Base-by-base conservation (phyloP, 2,888 invertebrate species). In the Aporophyla nigra region DNA sequence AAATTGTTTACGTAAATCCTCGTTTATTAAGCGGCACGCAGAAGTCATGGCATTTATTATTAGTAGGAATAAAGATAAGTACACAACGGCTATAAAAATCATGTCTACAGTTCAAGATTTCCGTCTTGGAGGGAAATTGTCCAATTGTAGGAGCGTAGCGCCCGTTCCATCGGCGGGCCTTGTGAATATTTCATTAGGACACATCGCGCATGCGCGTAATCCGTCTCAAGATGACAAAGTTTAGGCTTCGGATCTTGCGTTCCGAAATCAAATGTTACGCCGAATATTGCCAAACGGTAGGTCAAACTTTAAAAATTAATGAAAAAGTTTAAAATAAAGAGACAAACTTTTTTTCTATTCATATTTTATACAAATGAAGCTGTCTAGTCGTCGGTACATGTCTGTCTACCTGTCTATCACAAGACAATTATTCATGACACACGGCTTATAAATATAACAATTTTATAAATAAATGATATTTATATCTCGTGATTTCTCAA, bases 151-250 rank as follows among this genome's bases (percentile, higher is more conserved):
- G 78, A 87, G 78, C 80, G 67, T 71, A 79, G 74, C 71, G 76
- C 76, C 75, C 81, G 86, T 85, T 83, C 85, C 87, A 88, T 85
- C 78, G 81, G 79, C 76, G 73, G 73, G 74, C 61, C 56, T 77
- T 71, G 71, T 91, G 88, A 91, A 92, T 91, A 89, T 92, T 92
- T 89, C 73, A 92, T 89, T 40, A 80, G 73, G 58, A 63, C 75
- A 70, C 85, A 82, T 74, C 69, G 90, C 91, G 92, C 92, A 90
- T 88, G 91, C 91, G 89, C 87, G 66, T 65, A 67, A 67, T 78
- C 71, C 65, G 78, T 87, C 87, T 88, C 86, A 79, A 87, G 86
- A 90, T 89, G 86, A 90, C 86, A 83, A 85, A 86, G 76, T 87
- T 86, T 65, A 80, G 61, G 80, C 80, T 73, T 71, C n/a, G 72